phyloP scores from a whole-genome alignment of 2,797 vertebrate species.

The Poecilia picta region DNA sequence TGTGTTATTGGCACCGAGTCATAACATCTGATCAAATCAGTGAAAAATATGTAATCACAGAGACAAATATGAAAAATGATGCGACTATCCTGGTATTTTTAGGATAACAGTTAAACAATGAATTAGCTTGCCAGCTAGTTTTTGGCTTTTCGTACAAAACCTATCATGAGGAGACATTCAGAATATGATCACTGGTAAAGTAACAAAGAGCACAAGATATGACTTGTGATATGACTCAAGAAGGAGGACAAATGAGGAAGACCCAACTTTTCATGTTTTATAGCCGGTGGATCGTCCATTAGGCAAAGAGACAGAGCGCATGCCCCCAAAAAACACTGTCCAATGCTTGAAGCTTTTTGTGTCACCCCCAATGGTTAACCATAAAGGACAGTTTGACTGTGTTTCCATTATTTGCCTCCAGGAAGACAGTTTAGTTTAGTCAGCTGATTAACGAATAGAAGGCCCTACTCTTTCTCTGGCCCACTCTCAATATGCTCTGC shows the following conservation, averaged over 20 bases:
- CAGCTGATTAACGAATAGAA: conserved; percentile 65
- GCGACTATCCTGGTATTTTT: background rate
- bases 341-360: conserved; percentile 50
- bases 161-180: background rate
- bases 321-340: conserved; percentile 40
- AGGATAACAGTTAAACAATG: background rate
- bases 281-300: too few species aligned
- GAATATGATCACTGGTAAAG: background rate
- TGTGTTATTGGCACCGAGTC: background rate
- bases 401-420: conserved; percentile 53
- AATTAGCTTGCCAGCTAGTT: background rate
- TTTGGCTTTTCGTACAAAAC: background rate
- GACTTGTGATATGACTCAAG: conserved; percentile 7
- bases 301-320: conserved; percentile 20
- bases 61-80: background rate
- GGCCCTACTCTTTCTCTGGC: conserved; percentile 28
- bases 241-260: conserved; percentile 59
- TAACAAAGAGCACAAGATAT: conserved; percentile 10
- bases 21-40: background rate
- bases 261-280: too few species aligned
- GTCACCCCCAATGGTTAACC: conserved; percentile 63
- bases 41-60: background rate
- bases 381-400: conserved; percentile 64
- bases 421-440: conserved; percentile 55
- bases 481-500: conserved; percentile 35